These are phyloP conservation scores for Mormyrops attenuatus DNA, from an alignment of 2,797 vertebrate species.

Conservation along the genomic window DNA sequence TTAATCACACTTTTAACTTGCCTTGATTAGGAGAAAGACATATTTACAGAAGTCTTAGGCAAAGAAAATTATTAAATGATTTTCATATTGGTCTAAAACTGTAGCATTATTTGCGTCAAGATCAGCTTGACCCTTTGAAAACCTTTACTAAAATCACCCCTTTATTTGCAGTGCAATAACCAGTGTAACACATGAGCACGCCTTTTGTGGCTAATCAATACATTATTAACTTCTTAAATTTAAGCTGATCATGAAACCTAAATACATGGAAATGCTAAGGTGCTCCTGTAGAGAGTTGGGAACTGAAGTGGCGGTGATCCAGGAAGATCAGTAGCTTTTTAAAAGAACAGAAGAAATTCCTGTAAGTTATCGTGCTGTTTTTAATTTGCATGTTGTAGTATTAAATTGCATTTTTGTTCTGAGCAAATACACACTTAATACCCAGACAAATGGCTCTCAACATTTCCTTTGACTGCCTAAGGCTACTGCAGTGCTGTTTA, in stretches of 20 bases:
- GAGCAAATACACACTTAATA: not conserved
- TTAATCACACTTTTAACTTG: not conserved
- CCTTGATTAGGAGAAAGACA: not conserved
- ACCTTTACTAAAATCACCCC: not conserved
- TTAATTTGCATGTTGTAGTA: not conserved
- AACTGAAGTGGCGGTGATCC: not conserved
- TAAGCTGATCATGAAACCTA: not conserved
- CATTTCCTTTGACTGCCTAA: not conserved
- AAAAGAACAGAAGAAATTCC: not conserved
- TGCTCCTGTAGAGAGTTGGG: not conserved
- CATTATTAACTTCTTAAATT: not conserved
- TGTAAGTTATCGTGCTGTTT: not conserved
- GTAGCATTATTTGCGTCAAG: not conserved
- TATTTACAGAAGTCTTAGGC: not conserved
- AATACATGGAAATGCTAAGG: not conserved
- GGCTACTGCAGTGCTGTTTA: not conserved
- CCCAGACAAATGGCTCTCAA: not conserved
- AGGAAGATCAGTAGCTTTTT: not conserved
- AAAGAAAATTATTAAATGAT: not conserved
- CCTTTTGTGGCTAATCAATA: not conserved
- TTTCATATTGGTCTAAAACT: not conserved
- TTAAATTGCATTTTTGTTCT: not conserved
- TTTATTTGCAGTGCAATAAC: not conserved
- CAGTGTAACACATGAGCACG: not conserved
- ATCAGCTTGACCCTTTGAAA: not conserved